These are phyloP conservation scores for Macropis europaea DNA, from an alignment of 2,888 invertebrate species.

Conservation along the genomic window DNA sequence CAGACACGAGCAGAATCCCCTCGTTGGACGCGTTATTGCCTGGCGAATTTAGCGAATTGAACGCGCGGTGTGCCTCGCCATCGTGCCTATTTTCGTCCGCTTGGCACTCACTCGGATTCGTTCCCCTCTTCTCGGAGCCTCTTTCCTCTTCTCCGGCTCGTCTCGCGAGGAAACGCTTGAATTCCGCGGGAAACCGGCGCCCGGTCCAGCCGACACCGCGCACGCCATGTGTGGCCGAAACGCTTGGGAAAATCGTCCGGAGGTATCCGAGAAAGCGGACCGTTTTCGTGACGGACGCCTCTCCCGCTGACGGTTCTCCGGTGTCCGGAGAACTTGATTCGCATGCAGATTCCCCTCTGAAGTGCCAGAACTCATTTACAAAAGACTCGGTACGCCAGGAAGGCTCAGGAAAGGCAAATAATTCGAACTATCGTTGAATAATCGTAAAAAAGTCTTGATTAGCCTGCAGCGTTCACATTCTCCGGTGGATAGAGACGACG, in stretches of 20 bases:
- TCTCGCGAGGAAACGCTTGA: constrained; percentile 41
- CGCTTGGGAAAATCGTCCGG: no score
- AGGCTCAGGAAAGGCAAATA: no score
- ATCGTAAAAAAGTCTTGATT: no score
- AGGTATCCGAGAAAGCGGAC: no score
- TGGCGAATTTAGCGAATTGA: constrained; percentile 64
- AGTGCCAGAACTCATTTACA: no score
- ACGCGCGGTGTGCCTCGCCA: constrained; percentile 56
- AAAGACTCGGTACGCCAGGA: no score
- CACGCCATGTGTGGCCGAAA: constrained; percentile 27
- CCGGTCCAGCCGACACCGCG: background rate
- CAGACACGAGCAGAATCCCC: constrained; percentile 35
- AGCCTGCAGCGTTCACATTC: background rate
- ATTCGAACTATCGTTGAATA: no score
- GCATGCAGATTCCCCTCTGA: no score
- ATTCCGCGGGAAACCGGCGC: constrained; percentile 46
- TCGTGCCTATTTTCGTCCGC: constrained; percentile 65
- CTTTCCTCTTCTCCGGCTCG: background rate
- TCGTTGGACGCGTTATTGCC: constrained; percentile 53
- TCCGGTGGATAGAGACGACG: background rate
- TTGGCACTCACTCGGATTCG: constrained; percentile 66
- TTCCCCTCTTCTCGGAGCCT: constrained; percentile 2
- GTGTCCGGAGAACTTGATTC: no score
- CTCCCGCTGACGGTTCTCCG: no score
- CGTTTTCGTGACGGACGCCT: no score